A percentile compares a stretch with the other conserved stretches of the same genome.
phyloP scores from a whole-genome alignment of 2,797 vertebrate genomes.

The Gallirallus australis region DNA sequence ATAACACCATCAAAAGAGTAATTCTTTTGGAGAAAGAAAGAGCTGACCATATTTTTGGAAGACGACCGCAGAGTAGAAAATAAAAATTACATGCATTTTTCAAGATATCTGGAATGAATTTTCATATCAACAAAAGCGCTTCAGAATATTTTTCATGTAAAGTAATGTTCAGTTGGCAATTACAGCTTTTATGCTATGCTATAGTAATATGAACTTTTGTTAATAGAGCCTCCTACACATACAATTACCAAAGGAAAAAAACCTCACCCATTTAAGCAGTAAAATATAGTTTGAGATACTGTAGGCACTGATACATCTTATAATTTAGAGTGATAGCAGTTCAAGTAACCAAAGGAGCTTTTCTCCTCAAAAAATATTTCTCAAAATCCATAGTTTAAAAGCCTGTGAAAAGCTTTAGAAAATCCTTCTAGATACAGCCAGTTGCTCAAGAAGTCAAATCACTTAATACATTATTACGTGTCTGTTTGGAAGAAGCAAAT shows the following conservation, averaged over 20 bases:
- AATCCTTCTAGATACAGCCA: not conserved
- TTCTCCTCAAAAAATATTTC: constrained; percentile 5
- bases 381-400: constrained; percentile 26
- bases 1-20: not conserved
- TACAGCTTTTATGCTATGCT: constrained; percentile 31
- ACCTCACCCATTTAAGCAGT: not conserved
- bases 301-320: constrained; percentile 26
- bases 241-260: constrained; percentile 60
- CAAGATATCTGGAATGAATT: constrained; percentile 9
- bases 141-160: constrained; percentile 31
- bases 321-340: constrained; percentile 47
- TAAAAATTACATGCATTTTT: not conserved
- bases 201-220: constrained; percentile 18
- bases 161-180: constrained; percentile 46
- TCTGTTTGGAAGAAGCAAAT: not conserved
- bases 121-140: constrained; percentile 54
- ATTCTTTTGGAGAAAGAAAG: not conserved
- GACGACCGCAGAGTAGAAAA: not conserved
- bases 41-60: not conserved
- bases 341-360: constrained; percentile 14
- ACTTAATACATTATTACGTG: not conserved
- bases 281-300: constrained; percentile 34
- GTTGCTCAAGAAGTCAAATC: not conserved
- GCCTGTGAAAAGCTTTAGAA: not conserved
- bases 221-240: constrained; percentile 38